These are phyloP conservation scores for Notolabrus celidotus DNA, from an alignment of 2,797 vertebrate species.

Conservation along the genomic window DNA sequence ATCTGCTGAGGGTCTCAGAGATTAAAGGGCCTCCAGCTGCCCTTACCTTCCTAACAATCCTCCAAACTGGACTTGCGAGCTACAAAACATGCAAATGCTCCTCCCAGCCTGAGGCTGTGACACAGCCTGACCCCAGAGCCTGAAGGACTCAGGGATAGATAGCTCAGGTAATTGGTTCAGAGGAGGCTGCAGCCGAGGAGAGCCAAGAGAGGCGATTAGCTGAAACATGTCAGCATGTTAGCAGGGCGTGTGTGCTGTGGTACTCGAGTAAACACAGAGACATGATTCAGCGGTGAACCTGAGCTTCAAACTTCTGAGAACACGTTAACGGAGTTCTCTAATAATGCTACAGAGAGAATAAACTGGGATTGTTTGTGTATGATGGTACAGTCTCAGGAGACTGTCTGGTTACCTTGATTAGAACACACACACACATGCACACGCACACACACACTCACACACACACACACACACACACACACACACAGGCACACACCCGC, in stretches of 20 bases:
- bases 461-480: neutral
- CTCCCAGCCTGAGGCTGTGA: neutral
- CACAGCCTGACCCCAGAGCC: slow-evolving; percentile 26
- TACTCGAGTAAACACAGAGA: neutral
- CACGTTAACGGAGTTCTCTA: no score
- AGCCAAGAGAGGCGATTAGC: slow-evolving; percentile 26
- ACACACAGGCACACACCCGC: neutral
- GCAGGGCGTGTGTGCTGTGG: neutral
- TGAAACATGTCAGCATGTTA: slow-evolving; percentile 27
- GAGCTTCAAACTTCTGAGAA: neutral
- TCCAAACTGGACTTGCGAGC: neutral
- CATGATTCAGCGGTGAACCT: neutral
- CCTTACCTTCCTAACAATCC: slow-evolving; percentile 14
- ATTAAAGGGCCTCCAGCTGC: slow-evolving; percentile 60
- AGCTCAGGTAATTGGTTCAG: slow-evolving; percentile 43
- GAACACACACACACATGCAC: no score
- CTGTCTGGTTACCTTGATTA: slow-evolving; percentile 4
- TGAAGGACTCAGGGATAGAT: slow-evolving; percentile 7
- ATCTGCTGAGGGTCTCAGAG: slow-evolving; percentile 64
- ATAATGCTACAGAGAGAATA: neutral
- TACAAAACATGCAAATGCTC: neutral
- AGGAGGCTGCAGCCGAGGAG: neutral
- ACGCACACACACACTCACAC: no score
- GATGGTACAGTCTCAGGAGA: neutral
- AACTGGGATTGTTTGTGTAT: neutral